A percentile compares a stretch with the other conserved stretches of the same genome.
Evolutionary conservation across 2,113 vertebrate genomes (phyloP).

Genomic region (Sorex araneus): DNA sequence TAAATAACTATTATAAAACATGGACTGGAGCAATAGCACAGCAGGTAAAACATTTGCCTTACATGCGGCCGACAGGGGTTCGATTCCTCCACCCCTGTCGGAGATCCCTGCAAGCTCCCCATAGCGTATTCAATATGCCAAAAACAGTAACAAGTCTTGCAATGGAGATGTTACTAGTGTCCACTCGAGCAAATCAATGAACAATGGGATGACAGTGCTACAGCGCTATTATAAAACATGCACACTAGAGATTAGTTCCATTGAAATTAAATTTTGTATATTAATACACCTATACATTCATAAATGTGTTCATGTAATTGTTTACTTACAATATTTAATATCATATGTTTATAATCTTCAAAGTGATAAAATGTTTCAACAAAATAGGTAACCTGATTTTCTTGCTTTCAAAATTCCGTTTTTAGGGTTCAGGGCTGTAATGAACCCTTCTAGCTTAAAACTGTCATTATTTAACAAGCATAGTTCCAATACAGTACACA

Average conservation of each 20-base stretch:
- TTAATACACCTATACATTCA: neutral
- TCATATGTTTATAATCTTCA: neutral
- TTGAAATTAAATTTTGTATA: neutral
- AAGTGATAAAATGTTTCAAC: constrained; percentile 41
- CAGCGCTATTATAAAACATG: too few species aligned
- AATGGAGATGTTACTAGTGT: too few species aligned
- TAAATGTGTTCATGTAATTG: neutral
- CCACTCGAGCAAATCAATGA: too few species aligned
- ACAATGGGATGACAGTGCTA: too few species aligned
- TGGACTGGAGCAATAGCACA: too few species aligned
- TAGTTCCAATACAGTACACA: constrained; percentile 49
- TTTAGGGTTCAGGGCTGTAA: constrained; percentile 14
- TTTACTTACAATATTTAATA: neutral
- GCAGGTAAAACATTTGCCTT: too few species aligned
- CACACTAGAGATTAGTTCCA: neutral
- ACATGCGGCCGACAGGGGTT: too few species aligned
- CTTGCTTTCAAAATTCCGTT: neutral
- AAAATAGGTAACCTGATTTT: neutral
- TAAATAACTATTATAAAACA: neutral
- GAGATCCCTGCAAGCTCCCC: too few species aligned
- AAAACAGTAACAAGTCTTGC: too few species aligned
- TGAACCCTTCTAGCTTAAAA: constrained; percentile 60
- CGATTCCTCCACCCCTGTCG: too few species aligned
- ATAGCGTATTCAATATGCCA: too few species aligned
- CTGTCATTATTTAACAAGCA: constrained; percentile 58